phyloP scores from a whole-genome alignment of 1,140 invertebrate species.

The Onthophagus taurus region DNA sequence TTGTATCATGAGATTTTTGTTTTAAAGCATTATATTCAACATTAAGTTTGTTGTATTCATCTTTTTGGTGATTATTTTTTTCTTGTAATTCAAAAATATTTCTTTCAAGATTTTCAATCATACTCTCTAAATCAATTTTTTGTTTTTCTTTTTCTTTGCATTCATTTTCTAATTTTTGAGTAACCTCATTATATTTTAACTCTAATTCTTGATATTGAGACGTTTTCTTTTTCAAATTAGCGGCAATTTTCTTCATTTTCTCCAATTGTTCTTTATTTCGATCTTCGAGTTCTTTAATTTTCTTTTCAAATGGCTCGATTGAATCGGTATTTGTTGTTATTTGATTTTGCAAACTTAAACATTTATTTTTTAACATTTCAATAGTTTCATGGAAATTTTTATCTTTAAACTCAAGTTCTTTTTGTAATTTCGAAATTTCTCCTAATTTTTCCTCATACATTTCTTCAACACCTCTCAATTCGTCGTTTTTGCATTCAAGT shows the following conservation, averaged over 20 bases:
- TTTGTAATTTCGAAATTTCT: constrained; percentile 36
- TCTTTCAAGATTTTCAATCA: constrained; percentile 32
- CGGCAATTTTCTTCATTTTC: constrained; percentile 67
- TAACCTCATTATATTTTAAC: constrained; percentile 38
- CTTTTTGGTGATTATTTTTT: constrained; percentile 22
- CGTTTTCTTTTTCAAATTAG: constrained; percentile 63
- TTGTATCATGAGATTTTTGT: constrained; percentile 1
- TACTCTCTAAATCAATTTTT: constrained; percentile 34
- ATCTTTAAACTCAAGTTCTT: constrained; percentile 43
- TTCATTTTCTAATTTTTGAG: constrained; percentile 31
- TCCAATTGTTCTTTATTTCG: constrained; percentile 50
- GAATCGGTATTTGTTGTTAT: constrained; percentile 27
- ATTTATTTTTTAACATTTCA: constrained; percentile 36
- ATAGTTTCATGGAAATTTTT: constrained; percentile 45
- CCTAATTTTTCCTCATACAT: constrained; percentile 28
- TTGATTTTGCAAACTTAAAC: constrained; percentile 36
- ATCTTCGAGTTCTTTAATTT: constrained; percentile 38
- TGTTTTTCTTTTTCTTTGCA: constrained; percentile 35
- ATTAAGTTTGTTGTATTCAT: constrained; percentile 10
- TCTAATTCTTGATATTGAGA: constrained; percentile 54
- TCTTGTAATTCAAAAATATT: constrained; percentile 31
- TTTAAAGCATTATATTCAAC: constrained; percentile 7
- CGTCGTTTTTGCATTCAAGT: constrained; percentile 30
- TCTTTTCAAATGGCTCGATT: constrained; percentile 36
- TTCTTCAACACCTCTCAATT: constrained; percentile 31